Evolutionary conservation across 92 coral and sea anemone genomes (phyloP).

Genomic region (Muricea muricata): DNA sequence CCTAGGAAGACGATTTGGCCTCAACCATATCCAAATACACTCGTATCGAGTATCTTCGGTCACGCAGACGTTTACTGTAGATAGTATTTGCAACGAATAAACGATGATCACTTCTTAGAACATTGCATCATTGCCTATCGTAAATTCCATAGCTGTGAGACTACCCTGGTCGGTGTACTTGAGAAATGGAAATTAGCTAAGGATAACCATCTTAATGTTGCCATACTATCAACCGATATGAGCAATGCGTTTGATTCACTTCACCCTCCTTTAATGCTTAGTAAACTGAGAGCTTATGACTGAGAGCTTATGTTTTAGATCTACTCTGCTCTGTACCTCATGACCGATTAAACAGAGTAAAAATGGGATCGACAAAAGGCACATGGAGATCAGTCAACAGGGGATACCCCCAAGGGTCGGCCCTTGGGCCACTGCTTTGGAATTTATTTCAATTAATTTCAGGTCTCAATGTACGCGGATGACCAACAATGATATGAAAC

Average conservation of each 20-base stretch:
- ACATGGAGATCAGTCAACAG: constrained; percentile 45
- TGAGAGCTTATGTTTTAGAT: constrained; percentile 55
- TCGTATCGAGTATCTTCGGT: no score
- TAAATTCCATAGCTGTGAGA: constrained; percentile 54
- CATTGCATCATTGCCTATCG: constrained; percentile 56
- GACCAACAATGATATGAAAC: constrained; percentile 63
- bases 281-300: constrained; percentile 61
- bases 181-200: constrained; percentile 56
- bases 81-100: no score
- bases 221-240: constrained; percentile 63
- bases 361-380: constrained; percentile 43
- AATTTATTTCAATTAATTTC: constrained; percentile 53
- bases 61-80: no score
- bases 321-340: constrained; percentile 39
- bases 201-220: constrained; percentile 45
- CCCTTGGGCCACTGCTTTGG: constrained; percentile 43
- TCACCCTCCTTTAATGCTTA: constrained; percentile 41
- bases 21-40: no score
- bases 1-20: no score
- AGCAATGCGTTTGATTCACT: constrained; percentile 56
- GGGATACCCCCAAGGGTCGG: constrained; percentile 67
- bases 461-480: constrained; percentile 58
- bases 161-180: constrained; percentile 44
- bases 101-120: constrained; percentile 42
- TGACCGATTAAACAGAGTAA: constrained; percentile 42